Conservation (phyloP, 2,113 vertebrate species). For the Coptodon rendalli region DNA sequence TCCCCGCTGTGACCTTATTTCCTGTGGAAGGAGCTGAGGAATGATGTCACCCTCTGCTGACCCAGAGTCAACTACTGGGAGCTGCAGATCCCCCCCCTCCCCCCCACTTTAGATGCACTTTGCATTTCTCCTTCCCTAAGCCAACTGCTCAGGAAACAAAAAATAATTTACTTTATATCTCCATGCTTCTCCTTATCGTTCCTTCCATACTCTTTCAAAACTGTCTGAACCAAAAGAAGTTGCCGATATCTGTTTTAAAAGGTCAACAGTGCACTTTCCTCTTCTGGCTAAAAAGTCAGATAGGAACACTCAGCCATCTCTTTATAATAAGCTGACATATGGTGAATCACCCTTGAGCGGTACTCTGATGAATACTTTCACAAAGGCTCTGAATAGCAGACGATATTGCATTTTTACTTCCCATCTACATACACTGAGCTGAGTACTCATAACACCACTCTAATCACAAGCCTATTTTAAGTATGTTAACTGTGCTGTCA, state of each 20-base stretch:
- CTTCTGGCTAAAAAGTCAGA: background rate
- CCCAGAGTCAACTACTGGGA: slow-evolving; percentile 58
- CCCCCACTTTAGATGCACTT: background rate
- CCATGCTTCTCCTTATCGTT: background rate
- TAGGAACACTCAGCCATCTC: background rate
- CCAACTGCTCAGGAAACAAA: background rate
- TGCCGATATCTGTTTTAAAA: background rate
- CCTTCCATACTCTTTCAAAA: background rate
- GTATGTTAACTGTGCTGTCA: background rate
- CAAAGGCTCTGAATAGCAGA: background rate
- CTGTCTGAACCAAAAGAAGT: background rate
- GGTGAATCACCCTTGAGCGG: background rate
- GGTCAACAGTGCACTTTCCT: background rate
- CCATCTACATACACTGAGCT: background rate
- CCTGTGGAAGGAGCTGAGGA: slow-evolving; percentile 58
- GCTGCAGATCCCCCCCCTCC: background rate
- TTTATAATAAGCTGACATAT: background rate
- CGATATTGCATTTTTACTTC: background rate
- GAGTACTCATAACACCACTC: background rate
- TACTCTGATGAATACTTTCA: background rate
- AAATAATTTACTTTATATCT: background rate
- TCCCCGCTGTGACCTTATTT: slow-evolving; percentile 74
- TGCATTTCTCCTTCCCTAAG: background rate
- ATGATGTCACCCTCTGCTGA: slow-evolving; percentile 65
- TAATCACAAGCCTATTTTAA: background rate